Percentiles rank a stretch among this genome's conserved stretches.
These are phyloP conservation scores for Sesia bembeciformis DNA, from an alignment of 2,888 invertebrate genomes.

Conservation along the genomic window DNA sequence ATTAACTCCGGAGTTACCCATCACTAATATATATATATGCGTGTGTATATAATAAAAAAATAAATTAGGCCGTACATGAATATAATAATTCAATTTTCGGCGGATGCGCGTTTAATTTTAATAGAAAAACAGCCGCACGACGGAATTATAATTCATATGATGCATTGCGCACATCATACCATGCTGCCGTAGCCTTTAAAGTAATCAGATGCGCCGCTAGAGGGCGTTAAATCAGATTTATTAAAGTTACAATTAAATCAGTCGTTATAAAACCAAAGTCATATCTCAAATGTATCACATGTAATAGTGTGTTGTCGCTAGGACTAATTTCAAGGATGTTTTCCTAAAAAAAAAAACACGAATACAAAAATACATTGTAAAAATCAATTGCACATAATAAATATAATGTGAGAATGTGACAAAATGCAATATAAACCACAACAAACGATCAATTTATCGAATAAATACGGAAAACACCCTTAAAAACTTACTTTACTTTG, in stretches of 20 bases:
- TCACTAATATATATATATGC: too few relatives aligned
- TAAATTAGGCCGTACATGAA: too few relatives aligned
- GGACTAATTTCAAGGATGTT: constrained; percentile 26
- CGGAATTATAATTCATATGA: not conserved
- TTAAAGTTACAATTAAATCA: too few relatives aligned
- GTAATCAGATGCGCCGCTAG: too few relatives aligned
- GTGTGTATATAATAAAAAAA: too few relatives aligned
- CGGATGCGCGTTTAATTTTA: too few relatives aligned
- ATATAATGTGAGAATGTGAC: not conserved
- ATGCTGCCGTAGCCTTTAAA: not conserved
- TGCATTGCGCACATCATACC: not conserved
- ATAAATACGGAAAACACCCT: constrained; percentile 30
- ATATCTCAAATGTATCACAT: constrained; percentile 46
- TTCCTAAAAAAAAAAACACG: constrained; percentile 14
- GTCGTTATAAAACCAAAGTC: constrained; percentile 13
- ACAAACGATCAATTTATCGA: not conserved
- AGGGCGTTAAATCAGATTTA: too few relatives aligned
- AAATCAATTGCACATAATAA: not conserved
- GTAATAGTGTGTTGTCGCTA: constrained; percentile 16
- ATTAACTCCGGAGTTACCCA: too few relatives aligned
- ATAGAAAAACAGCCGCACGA: too few relatives aligned
- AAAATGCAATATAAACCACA: too few relatives aligned
- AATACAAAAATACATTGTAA: not conserved
- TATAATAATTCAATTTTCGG: too few relatives aligned
- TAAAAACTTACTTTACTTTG: constrained; percentile 17